phyloP scores from a whole-genome alignment of 2,888 invertebrate species.

The Spilosoma lubricipeda region DNA sequence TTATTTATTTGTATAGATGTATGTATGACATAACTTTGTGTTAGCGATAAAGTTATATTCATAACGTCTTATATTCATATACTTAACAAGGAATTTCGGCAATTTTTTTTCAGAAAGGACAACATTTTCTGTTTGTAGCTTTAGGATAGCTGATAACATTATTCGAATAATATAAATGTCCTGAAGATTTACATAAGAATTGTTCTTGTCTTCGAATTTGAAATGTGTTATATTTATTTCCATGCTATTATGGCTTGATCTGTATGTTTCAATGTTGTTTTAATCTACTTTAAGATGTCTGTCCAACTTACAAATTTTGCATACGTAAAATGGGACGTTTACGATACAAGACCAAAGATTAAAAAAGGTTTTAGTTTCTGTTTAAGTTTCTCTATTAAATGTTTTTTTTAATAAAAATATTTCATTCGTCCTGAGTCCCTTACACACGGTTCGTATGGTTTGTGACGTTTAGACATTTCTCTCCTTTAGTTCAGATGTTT shows the following conservation, averaged over 20 bases:
- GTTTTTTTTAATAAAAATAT: neutral
- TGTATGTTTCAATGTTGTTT: neutral
- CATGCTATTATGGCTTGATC: neutral
- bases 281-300: neutral
- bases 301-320: neutral
- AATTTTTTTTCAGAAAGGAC: neutral
- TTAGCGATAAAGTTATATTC: neutral
- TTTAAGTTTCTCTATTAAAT: too few relatives aligned
- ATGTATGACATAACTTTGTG: slow-evolving; percentile 2
- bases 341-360: neutral
- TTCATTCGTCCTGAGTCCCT: neutral
- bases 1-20: too few relatives aligned
- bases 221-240: neutral
- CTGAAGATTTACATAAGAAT: neutral
- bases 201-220: neutral
- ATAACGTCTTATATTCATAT: neutral
- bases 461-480: neutral
- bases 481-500: neutral
- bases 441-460: neutral
- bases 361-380: neutral
- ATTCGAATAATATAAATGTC: neutral
- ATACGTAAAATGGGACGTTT: neutral
- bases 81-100: neutral
- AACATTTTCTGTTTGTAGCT: neutral
- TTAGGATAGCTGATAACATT: neutral